These are phyloP conservation scores for Aspiorhynchus laticeps DNA, from an alignment of 2,113 vertebrate genomes.

Conservation along the genomic window DNA sequence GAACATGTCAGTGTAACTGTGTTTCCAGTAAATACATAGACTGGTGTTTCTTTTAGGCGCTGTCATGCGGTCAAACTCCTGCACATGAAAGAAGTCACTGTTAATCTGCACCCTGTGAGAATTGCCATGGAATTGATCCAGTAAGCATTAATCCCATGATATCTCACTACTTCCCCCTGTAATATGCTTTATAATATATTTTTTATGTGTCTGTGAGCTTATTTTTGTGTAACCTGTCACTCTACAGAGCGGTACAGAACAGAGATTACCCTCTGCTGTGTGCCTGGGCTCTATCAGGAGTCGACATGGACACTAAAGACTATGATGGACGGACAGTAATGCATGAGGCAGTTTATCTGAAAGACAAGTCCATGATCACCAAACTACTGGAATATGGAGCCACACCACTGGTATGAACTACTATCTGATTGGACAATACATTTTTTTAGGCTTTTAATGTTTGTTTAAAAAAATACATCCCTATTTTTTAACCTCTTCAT, in stretches of 20 bases:
- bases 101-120: slow-evolving; percentile 22
- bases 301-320: slow-evolving; percentile 44
- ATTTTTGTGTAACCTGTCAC: neutral
- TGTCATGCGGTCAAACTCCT: slow-evolving; percentile 35
- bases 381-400: slow-evolving; percentile 42
- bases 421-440: neutral
- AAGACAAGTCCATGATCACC: slow-evolving; percentile 14
- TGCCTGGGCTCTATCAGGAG: slow-evolving; percentile 39
- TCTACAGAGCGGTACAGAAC: slow-evolving; percentile 27
- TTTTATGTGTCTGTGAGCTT: neutral
- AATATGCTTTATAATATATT: neutral
- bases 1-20: neutral
- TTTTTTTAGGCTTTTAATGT: neutral
- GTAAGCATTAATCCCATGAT: slow-evolving; percentile 16
- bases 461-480: neutral
- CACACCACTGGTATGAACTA: slow-evolving; percentile 40
- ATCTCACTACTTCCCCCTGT: neutral
- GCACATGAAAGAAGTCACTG: neutral
- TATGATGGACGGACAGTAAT: slow-evolving; percentile 41
- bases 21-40: neutral
- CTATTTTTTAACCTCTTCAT: neutral
- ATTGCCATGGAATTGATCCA: slow-evolving; percentile 35
- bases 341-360: slow-evolving; percentile 39
- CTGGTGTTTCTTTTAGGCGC: slow-evolving; percentile 17
- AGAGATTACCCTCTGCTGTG: slow-evolving; percentile 17